Conservation (phyloP, 2,113 vertebrate genomes). For the Rhinoptilus africanus region DNA sequence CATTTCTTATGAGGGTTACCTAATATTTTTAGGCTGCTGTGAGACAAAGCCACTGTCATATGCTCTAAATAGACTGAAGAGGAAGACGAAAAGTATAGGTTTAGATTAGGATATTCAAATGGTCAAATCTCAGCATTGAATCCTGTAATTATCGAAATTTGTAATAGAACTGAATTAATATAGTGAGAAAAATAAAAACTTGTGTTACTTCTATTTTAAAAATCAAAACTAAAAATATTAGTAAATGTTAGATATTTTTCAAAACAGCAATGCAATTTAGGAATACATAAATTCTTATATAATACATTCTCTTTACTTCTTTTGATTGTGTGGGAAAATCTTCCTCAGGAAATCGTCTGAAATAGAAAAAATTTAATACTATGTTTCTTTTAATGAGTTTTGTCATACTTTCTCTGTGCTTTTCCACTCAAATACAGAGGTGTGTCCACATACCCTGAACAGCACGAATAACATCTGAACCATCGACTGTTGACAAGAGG, state of each 20-base stretch:
- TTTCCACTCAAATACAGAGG: background rate
- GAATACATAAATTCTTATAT: background rate
- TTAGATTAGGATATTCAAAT: background rate
- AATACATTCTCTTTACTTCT: background rate
- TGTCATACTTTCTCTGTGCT: background rate
- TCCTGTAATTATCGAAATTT: background rate
- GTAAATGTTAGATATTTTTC: background rate
- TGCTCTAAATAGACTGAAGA: background rate
- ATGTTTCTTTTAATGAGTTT: background rate
- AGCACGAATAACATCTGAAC: background rate
- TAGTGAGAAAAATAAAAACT: background rate
- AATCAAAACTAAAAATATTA: background rate
- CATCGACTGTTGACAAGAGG: background rate
- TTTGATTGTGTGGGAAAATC: background rate
- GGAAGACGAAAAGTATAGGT: background rate
- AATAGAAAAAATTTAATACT: background rate
- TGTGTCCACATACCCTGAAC: background rate
- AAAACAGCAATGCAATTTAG: background rate
- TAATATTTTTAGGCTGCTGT: background rate
- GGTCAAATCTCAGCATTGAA: background rate
- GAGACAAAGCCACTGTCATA: background rate
- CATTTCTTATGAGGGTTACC: background rate
- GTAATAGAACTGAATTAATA: background rate
- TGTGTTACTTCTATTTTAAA: background rate
- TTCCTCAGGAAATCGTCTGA: background rate